Evolutionary conservation across 2,888 invertebrate genomes (phyloP), one percentile per base, ranked within the genome.

Genomic region (Amblyjoppa fuscipennis): DNA sequence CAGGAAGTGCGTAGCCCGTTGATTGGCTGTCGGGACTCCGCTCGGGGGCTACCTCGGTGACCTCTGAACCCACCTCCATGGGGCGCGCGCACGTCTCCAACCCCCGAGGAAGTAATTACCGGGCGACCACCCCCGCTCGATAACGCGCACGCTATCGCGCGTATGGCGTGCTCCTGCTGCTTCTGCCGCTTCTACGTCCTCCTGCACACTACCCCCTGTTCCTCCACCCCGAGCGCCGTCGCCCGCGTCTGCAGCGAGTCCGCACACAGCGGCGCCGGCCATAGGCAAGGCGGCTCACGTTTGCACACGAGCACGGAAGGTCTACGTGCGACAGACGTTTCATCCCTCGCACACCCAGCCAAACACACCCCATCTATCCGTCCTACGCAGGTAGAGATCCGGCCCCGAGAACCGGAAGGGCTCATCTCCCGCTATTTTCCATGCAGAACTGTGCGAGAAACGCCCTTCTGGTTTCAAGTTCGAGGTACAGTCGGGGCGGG

Each of bases 31-130:
- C 90, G 88, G 91, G 89, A 88, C 89, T 77, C 88, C 89, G 90
- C 89, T 90, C 76, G 84, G 89, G 90, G 90, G 90, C 89, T 89
- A 90, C 89, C 90, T 89, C 90, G 88, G 89, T 93, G 93, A 93
- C 93, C 93, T 93, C 88, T 93, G 92, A 92, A 91, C 92, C 92
- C 91, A 91, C 92, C 92, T 92, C 89, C 90, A 87, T 87, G 90
- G 92, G 92, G 90, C 92, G 92, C 92, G 92, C 91, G 91, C 92
- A 92, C 91, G 90, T 91, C 91, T 92, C 90, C 91, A 90, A 91
- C 91, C 91, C 91, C 90, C 80, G 90, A 92, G 92, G 92, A 93
- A 92, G 92, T 92, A 93, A 93, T 93, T 93, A 92, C 92, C 90
- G 90, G 89, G 89, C 91, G 90, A 90, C 91, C 91, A 91, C 91